Base-by-base conservation (phyloP, 2,888 invertebrate genomes). In the Abrostola triplasia region DNA sequence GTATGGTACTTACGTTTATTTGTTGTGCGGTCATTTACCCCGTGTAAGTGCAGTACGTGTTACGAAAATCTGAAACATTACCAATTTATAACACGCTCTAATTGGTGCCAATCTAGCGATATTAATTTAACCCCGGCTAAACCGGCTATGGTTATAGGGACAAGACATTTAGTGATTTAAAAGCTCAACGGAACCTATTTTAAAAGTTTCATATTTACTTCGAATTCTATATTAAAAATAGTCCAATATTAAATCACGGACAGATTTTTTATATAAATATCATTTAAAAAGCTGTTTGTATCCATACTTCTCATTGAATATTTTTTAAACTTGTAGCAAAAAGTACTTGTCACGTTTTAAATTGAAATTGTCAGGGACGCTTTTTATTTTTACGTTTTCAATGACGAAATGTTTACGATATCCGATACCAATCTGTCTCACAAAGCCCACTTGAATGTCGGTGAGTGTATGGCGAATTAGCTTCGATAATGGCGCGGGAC, bases 1-100 rank as follows among this genome's bases (percentile, higher is more conserved):
- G 77, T 83, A 51, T 55, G n/a, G 73, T 79, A 86, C 83, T 80
- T 78, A 76, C 59, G 70, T 85, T 82, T 85, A 83, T 88, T 89
- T 88, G 85, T 73, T 81, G 76, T 77, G 74, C 80, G 89, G 68
- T 70, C 67, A 53, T 64, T 77, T 61, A 79, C 77, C 76, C 48
- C 76, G 44, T 36, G 12, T 61, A 67, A 63, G 58, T 59, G 76
- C 59, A 58, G 64, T 58, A 63, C 36, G 67, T 42, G 59, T 73
- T 73, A 77, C 53, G 67, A 59, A 70, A 73, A 67, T 78, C 58
- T 67, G 64, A 60, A 77, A 53, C 50, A 53, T 67, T 70, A 66
- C 50, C 59, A 63, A 70, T 78, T 76, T 76, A 67, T 64, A 67
- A 62, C 70, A 48, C 67, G 54, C 49, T 70, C 58, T 77, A 76